Evolutionary conservation across 2,888 invertebrate species (phyloP).

Genomic region (Lymantria dispar): DNA sequence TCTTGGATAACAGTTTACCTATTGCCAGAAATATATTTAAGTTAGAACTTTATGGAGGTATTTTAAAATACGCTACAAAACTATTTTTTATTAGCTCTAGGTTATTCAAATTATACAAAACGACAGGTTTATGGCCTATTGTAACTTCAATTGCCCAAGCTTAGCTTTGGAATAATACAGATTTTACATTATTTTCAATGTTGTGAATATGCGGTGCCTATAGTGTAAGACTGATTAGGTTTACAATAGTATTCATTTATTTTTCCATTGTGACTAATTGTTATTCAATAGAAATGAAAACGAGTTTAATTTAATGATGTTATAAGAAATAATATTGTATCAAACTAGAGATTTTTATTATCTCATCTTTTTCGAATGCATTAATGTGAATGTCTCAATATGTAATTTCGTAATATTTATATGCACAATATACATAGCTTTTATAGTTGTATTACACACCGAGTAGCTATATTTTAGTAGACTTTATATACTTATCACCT

Average conservation of each 20-base stretch:
- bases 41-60: not conserved
- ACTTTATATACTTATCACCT: too few relatives aligned
- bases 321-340: too few relatives aligned
- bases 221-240: conserved; percentile 64
- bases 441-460: too few relatives aligned
- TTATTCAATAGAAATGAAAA: not conserved
- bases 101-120: not conserved
- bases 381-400: too few relatives aligned
- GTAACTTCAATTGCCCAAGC: conserved; percentile 13
- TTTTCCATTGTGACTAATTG: conserved; percentile 30
- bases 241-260: conserved; percentile 31
- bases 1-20: not conserved
- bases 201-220: conserved; percentile 57
- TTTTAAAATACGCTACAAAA: not conserved
- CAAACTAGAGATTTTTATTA: too few relatives aligned
- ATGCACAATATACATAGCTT: too few relatives aligned
- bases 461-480: too few relatives aligned
- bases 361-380: too few relatives aligned
- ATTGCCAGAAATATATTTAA: not conserved
- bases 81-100: not conserved
- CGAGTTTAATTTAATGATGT: too few relatives aligned
- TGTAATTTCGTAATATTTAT: too few relatives aligned
- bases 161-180: conserved; percentile 26
- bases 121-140: conserved; percentile 5
- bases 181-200: conserved; percentile 13